Percentiles rank a stretch among this genome's conserved stretches.
These are phyloP conservation scores for Nylanderia fulva DNA, from an alignment of 1,140 invertebrate genomes.

Conservation along the genomic window DNA sequence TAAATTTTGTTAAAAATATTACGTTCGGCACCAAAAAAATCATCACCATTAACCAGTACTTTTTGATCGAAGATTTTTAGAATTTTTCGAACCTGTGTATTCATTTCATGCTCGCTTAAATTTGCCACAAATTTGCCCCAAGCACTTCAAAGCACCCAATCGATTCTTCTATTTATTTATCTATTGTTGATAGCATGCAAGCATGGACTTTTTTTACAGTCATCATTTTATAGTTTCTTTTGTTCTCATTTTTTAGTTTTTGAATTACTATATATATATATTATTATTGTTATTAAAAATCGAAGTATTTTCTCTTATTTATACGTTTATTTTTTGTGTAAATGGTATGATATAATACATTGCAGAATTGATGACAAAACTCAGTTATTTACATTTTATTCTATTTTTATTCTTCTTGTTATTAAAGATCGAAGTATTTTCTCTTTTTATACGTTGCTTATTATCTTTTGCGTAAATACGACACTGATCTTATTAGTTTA, in stretches of 20 bases:
- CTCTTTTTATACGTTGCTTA: neutral
- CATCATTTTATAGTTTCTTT: neutral
- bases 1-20: neutral
- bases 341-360: too few relatives aligned
- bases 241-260: neutral
- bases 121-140: neutral
- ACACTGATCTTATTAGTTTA: neutral
- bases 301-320: too few relatives aligned
- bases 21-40: neutral
- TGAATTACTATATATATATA: too few relatives aligned
- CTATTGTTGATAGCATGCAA: neutral
- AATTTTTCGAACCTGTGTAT: neutral
- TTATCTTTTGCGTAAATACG: neutral
- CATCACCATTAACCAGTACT: constrained; percentile 22
- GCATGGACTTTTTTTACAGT: neutral
- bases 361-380: too few relatives aligned
- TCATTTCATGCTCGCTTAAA: constrained; percentile 32
- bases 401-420: too few relatives aligned
- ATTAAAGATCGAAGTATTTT: neutral
- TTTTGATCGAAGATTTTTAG: neutral
- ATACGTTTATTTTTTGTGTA: too few relatives aligned
- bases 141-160: neutral
- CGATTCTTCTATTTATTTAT: neutral
- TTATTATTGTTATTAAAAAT: too few relatives aligned
- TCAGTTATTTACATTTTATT: too few relatives aligned